Base-by-base conservation (phyloP, 2,797 vertebrate genomes). In the Apogon talboti region DNA sequence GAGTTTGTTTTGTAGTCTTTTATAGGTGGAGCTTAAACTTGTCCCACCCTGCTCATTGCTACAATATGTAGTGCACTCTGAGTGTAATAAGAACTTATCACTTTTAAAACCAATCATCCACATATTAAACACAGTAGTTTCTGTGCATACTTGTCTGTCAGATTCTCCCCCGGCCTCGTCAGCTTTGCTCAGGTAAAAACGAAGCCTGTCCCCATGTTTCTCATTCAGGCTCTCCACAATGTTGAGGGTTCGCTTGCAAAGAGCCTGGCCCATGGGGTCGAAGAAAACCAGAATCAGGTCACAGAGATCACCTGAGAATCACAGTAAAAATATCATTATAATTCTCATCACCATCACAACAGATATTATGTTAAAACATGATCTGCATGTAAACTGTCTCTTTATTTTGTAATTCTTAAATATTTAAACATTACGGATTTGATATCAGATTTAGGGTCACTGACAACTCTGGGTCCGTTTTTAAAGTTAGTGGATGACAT, bases 281-380 rank as follows among this genome's bases (percentile, higher is more conserved):
- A 96, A 96, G 89, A 96, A 96, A 35, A 96, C 95, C 82, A 96
- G 82, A 19, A 96, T 93, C 78, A 96, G 87, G 79, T 96, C 95
- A 72, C 93, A 95, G 60, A 95, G 87, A 3, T 96, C 93, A 13
- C 95, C 95, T 96, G 79, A 15, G 61, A 60, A 55, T 0, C 35
- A 58, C 19, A 76, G 46, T 2, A 15, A 33, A 3, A 11, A 0
- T 0, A 42, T 51, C 38, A 66, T 51, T 75, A 49, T 46, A 1
- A 28, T 1, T 24, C n/a, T n/a, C 19, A 21, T 2, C 19, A 21
- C 19, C 3, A 21, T 21, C 3, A 44, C 3, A 18, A 3, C 47
- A 35, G 21, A 13, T 5, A 28, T 3, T 28, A 28, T 28, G 24
- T n/a, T n/a, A 24, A 5, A 24, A 24, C 2, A 2, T 33, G 33